A percentile compares a stretch with the other conserved stretches of the same genome.
Conservation (phyloP, 2,113 vertebrate genomes). For the Oxygymnocypris stewartii region DNA sequence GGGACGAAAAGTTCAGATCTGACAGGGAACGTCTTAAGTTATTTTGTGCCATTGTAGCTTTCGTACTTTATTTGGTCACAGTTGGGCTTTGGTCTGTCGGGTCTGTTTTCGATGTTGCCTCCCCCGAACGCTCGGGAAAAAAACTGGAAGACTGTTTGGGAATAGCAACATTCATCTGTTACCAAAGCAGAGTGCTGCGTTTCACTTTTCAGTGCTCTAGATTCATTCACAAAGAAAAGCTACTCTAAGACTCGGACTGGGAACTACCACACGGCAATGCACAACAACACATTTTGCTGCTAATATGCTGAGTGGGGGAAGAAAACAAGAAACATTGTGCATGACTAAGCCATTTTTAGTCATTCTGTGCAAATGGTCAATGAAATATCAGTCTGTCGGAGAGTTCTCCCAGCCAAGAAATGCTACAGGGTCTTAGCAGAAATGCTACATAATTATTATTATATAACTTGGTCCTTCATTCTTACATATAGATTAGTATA, state of each 20-base stretch:
- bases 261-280: slow-evolving; percentile 44
- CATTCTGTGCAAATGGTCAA: slow-evolving; percentile 65
- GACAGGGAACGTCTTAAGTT: slow-evolving; percentile 18
- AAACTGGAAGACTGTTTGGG: slow-evolving; percentile 57
- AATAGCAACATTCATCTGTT: slow-evolving; percentile 46
- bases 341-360: slow-evolving; percentile 64
- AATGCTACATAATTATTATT: slow-evolving; percentile 80
- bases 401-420: slow-evolving; percentile 75
- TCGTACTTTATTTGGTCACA: slow-evolving; percentile 49
- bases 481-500: slow-evolving; percentile 40
- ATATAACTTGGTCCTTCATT: slow-evolving; percentile 65
- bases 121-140: slow-evolving; percentile 38
- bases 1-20: slow-evolving; percentile 23
- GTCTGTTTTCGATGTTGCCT: slow-evolving; percentile 50
- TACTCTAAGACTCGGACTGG: slow-evolving; percentile 13
- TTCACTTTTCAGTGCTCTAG: slow-evolving; percentile 19
- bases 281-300: slow-evolving; percentile 33
- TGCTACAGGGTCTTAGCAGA: slow-evolving; percentile 81
- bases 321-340: slow-evolving; percentile 39
- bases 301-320: slow-evolving; percentile 37
- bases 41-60: slow-evolving; percentile 34
- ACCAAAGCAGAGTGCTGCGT: slow-evolving; percentile 26
- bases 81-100: slow-evolving; percentile 55
- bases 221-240: slow-evolving; percentile 26
- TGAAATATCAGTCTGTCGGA: slow-evolving; percentile 54